A percentile compares a stretch with the other conserved stretches of the same genome.
phyloP scores from a whole-genome alignment of 1,140 invertebrate genomes.

The Triops longicaudatus region DNA sequence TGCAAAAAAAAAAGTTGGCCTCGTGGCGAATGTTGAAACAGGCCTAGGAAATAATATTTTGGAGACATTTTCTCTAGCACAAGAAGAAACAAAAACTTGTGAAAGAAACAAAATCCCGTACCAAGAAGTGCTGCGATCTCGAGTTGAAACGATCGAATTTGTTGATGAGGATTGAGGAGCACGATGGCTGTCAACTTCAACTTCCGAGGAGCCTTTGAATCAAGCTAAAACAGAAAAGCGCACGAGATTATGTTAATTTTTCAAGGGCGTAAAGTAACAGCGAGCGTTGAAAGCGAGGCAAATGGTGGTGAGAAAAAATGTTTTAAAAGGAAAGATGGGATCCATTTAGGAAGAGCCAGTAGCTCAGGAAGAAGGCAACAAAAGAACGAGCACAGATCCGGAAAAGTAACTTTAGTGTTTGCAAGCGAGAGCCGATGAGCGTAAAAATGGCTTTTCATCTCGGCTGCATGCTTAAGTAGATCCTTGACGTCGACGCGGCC shows the following conservation, averaged over 20 bases:
- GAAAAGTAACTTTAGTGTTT: background rate
- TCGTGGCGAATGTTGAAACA: too few species aligned
- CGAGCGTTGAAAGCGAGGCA: background rate
- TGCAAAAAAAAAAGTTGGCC: background rate
- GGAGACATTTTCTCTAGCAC: background rate
- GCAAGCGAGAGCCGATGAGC: background rate
- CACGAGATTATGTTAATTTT: background rate
- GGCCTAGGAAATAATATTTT: too few species aligned
- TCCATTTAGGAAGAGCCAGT: background rate
- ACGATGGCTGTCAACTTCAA: background rate
- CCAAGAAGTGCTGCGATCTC: background rate
- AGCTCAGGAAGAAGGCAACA: background rate
- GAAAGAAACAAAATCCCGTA: background rate
- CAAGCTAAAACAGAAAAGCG: background rate
- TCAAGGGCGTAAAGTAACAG: background rate
- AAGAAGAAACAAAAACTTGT: background rate
- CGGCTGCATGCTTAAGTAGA: conserved; percentile 11
- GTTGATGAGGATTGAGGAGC: background rate
- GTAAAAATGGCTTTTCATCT: conserved; percentile 15
- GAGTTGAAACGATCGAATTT: background rate
- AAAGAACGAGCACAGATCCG: background rate
- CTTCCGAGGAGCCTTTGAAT: background rate
- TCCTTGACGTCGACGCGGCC: background rate
- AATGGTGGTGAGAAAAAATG: background rate
- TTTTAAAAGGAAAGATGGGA: background rate